Evolutionary conservation across 2,797 vertebrate species (phyloP), one percentile per base, ranked within the genome.

Genomic region (Sebastes diaconus): DNA sequence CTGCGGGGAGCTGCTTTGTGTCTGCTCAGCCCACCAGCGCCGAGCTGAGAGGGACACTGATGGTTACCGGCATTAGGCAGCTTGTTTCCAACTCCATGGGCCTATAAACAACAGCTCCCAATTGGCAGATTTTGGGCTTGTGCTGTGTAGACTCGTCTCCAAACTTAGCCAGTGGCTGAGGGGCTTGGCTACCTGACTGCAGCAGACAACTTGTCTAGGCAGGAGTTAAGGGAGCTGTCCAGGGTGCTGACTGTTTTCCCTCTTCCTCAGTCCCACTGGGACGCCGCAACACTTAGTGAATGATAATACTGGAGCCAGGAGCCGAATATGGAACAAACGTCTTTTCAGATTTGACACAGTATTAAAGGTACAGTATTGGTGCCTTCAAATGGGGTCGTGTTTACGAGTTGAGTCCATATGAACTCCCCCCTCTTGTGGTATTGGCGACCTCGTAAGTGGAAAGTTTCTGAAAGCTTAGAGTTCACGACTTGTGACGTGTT

Each of bases 171-270:
- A 29, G 25, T 27, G 57, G 25, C 8, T 27, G 9, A 32, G 18
- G 27, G 59, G 16, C 59, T 32, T 10, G 59, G 8, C 16, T 22
- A 24, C 22, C 34, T 22, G 61, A 64, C 61, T 10, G 8, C 54
- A 22, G 18, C 13, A 60, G 65, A 27, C 16, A 30, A 7, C 34
- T 61, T 34, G 36, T 36, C 11, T 22, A 7, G 8, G 63, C 22
- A 5, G 32, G 32, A 60, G 54, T 59, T 27, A 2, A 1, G 9
- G 81, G 82, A 84, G 75, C 82, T 88, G 52, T 88, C 84, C 78
- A 55, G 4, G 75, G 76, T 85, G 46, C 83, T 85, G 59, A 72
- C 14, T 39, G 25, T 59, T 55, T 24, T 24, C 6, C 13, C 5
- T 59, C 24, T 42, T 32, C 5, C 11, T 68, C 36, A 11, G 3